Percentiles rank a stretch among this genome's conserved stretches.
Evolutionary conservation across 2,888 invertebrate genomes (phyloP).

Genomic region (Erannis defoliaria): DNA sequence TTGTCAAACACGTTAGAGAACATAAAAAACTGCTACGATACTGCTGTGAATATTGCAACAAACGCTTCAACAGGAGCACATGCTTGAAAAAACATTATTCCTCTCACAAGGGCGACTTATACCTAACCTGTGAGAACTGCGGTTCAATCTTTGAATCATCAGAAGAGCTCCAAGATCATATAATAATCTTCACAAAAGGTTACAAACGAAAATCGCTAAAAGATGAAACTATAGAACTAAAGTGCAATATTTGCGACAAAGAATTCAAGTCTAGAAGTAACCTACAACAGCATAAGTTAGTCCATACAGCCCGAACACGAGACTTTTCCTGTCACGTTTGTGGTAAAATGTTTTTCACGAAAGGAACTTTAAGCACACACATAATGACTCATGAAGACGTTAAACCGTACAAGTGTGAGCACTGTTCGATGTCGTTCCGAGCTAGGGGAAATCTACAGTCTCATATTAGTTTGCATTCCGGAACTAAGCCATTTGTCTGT

Average conservation of each 20-base stretch:
- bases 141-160: constrained; percentile 66
- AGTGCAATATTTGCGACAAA: constrained; percentile 73
- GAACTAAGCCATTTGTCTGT: constrained; percentile 77
- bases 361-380: constrained; percentile 76
- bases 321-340: constrained; percentile 79
- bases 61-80: constrained; percentile 57
- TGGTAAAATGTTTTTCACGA: constrained; percentile 82
- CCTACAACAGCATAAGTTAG: constrained; percentile 70
- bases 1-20: constrained; percentile 69
- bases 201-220: constrained; percentile 56
- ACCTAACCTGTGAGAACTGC: constrained; percentile 65
- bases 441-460: constrained; percentile 76
- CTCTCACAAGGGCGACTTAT: constrained; percentile 36
- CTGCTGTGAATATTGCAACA: constrained; percentile 77
- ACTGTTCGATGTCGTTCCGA: constrained; percentile 75
- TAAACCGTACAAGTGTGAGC: constrained; percentile 77
- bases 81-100: constrained; percentile 64
- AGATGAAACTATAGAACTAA: constrained; percentile 61
- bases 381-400: constrained; percentile 76
- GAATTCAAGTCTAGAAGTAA: constrained; percentile 76
- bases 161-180: constrained; percentile 71
- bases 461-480: constrained; percentile 75
- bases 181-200: constrained; percentile 62
- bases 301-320: constrained; percentile 77
- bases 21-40: constrained; percentile 70